These are phyloP conservation scores for Schizopygopsis malacanthus DNA, from an alignment of 2,797 vertebrate species.

Conservation along the genomic window DNA sequence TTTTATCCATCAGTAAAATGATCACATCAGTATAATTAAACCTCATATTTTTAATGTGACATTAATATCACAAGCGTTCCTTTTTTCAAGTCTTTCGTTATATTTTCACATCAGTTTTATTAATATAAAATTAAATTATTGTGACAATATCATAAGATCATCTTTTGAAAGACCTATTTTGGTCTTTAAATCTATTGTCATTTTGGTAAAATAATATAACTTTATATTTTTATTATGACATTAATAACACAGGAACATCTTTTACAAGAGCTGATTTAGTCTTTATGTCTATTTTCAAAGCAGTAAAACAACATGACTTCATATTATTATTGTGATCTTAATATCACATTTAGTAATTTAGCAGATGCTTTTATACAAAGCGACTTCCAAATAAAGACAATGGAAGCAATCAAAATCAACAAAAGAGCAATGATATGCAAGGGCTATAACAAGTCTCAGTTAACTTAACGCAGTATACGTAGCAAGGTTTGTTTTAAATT, in stretches of 20 bases:
- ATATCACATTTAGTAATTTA: not conserved
- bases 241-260: not conserved
- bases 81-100: not conserved
- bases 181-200: not conserved
- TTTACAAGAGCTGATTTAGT: not conserved
- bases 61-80: not conserved
- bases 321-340: not conserved
- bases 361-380: too few species aligned
- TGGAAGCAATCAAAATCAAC: too few species aligned
- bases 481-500: too few species aligned
- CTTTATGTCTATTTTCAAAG: not conserved
- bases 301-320: not conserved
- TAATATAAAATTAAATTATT: not conserved
- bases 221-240: not conserved
- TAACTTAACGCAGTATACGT: too few species aligned
- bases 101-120: not conserved
- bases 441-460: too few species aligned
- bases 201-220: not conserved
- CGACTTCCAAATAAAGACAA: too few species aligned
- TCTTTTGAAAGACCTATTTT: not conserved
- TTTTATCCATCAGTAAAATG: not conserved
- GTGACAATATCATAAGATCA: not conserved
- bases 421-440: too few species aligned
- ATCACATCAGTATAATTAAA: too few species aligned
- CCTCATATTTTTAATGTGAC: not conserved